A percentile compares a stretch with the other conserved stretches of the same genome.
Evolutionary conservation across 2,797 vertebrate species (phyloP).

Genomic region (Microctenopoma lineatum): DNA sequence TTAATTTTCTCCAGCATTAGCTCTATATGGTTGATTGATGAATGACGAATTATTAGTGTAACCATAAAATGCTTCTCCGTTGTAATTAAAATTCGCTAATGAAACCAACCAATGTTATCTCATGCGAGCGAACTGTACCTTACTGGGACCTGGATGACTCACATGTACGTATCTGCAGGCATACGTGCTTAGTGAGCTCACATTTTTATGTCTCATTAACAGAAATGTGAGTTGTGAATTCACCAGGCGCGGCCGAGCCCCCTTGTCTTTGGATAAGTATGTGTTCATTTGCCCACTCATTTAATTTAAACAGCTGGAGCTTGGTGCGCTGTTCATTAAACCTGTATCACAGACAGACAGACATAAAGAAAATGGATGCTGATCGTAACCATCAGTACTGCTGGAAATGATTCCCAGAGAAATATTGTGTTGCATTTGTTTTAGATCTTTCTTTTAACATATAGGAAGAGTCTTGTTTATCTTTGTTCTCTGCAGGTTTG

Average conservation of each 20-base stretch:
- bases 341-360: slow-evolving; percentile 22
- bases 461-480: slow-evolving; percentile 18
- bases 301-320: slow-evolving; percentile 55
- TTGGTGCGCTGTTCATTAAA: slow-evolving; percentile 59
- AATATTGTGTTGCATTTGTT: slow-evolving; percentile 10
- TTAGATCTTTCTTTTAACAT: neutral
- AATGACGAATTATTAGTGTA: neutral
- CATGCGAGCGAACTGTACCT: slow-evolving; percentile 13
- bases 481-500: slow-evolving; percentile 7
- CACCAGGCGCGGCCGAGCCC: slow-evolving; percentile 23
- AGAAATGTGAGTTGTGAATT: slow-evolving; percentile 38
- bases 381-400: slow-evolving; percentile 54
- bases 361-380: slow-evolving; percentile 42
- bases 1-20: neutral
- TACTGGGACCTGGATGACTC: slow-evolving; percentile 23
- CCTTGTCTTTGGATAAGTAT: slow-evolving; percentile 44
- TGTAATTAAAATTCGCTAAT: slow-evolving; percentile 1
- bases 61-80: slow-evolving; percentile 12
- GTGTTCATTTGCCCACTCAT: slow-evolving; percentile 48
- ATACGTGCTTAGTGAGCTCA: slow-evolving; percentile 27
- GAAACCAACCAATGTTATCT: slow-evolving; percentile 4
- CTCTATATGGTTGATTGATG: neutral
- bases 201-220: slow-evolving; percentile 53
- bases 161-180: slow-evolving; percentile 19
- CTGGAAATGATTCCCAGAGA: slow-evolving; percentile 52